Evolutionary conservation across 1,140 invertebrate genomes (phyloP), one percentile per base, ranked within the genome.

Genomic region (Zaprionus davidi): DNA sequence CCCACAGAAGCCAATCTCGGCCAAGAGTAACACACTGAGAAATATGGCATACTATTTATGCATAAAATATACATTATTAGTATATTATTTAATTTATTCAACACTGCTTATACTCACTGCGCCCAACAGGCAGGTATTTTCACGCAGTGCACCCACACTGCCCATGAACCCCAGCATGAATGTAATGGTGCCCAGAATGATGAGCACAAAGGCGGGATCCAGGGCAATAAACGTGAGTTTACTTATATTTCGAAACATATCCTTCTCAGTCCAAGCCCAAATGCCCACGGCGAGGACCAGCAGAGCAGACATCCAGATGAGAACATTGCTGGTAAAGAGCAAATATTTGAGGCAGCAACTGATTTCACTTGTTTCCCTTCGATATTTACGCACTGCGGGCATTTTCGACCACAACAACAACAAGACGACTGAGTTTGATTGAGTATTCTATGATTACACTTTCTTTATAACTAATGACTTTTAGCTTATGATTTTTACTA

Each of bases 221-320:
- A 99, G 93, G 6, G 98, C 96, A 65, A 99, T 95, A 82, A 96
- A 96, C 15, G 97, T 97, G n/a, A 99, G 94, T 76, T 97, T 95
- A 26, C 96, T 95, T 44, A 99, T 94, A 93, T 99, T 99, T 90
- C 96, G 97, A 92, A 99, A 98, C 73, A 97, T 98, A 91, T 99
- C 98, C 93, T 99, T 99, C 93, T 99, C 98, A 49, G 96, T 96
- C 97, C 98, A 99, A 57, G 98, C 98, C 98, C 98, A 99, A 58
- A 99, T 94, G 49, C 98, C 98, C 57, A 99, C 95, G 6, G 97
- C 97, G 88, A 98, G 94, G 70, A 99, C 96, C 31, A 96, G 94
- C 22, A 98, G 94, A 11, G 98, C 98, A 53, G 98, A 93, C 83
- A 98, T 94, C 98, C 98, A 99, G 94, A 99, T 99, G 82, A 99